phyloP scores from a whole-genome alignment of 2,113 vertebrate species.

The Siniperca knerii region DNA sequence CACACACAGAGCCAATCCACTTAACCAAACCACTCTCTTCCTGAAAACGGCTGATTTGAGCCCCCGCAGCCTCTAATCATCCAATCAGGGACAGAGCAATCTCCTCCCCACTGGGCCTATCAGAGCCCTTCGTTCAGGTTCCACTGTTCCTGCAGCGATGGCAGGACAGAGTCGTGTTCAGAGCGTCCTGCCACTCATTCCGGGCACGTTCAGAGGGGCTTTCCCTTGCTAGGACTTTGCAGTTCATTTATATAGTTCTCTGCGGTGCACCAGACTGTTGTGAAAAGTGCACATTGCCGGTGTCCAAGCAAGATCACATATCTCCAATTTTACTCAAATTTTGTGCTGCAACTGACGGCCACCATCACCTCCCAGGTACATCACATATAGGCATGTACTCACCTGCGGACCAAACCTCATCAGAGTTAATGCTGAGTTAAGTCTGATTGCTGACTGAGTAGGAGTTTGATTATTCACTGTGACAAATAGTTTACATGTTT shows the following conservation, averaged over 20 bases:
- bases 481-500: background rate
- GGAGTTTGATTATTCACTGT: background rate
- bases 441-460: background rate
- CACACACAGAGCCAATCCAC: conserved; percentile 79
- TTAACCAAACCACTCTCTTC: conserved; percentile 82
- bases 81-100: conserved; percentile 83
- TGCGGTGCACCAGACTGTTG: conserved; percentile 40
- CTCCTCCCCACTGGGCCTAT: conserved; percentile 83
- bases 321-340: conserved; percentile 33
- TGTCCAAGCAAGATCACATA: conserved; percentile 55
- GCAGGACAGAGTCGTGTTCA: conserved; percentile 75
- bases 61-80: conserved; percentile 83
- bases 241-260: conserved; percentile 63
- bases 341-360: conserved; percentile 28
- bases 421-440: background rate
- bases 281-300: conserved; percentile 49
- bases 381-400: background rate
- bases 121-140: conserved; percentile 74
- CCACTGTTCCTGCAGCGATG: conserved; percentile 68
- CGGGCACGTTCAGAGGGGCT: conserved; percentile 56
- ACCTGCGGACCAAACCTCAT: background rate
- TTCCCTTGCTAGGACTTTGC: conserved; percentile 45
- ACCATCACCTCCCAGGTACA: background rate
- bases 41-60: conserved; percentile 83
- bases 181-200: conserved; percentile 71